Conservation (phyloP, 2,797 vertebrate genomes). For the Chelon labrosus region DNA sequence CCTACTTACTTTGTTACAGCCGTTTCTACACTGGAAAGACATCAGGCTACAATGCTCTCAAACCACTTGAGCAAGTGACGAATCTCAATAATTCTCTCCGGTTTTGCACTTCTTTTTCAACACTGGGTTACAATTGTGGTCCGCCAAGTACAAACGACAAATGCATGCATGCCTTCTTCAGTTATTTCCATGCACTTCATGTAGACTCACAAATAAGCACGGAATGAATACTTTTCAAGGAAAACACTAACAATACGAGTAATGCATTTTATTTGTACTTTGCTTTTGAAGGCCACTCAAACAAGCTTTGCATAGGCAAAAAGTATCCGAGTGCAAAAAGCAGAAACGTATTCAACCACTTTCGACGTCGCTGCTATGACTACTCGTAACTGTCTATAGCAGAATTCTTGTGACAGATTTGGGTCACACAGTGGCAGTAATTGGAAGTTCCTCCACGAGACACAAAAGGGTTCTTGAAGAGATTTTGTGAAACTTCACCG, state of each 20-base stretch:
- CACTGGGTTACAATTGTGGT: background rate
- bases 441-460: conserved; percentile 13
- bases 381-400: background rate
- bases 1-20: background rate
- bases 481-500: background rate
- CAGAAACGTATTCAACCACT: background rate
- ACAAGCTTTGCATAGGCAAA: background rate
- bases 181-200: background rate
- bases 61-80: background rate
- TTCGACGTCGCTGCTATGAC: conserved; percentile 13
- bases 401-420: conserved; percentile 35
- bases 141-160: background rate
- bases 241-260: background rate
- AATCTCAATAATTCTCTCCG: background rate
- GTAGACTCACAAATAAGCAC: conserved; percentile 6
- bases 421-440: conserved; percentile 34
- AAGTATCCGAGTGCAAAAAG: background rate
- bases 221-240: background rate
- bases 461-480: background rate
- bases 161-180: too few relatives aligned
- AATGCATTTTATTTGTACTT: background rate
- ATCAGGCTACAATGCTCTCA: background rate
- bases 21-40: background rate
- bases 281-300: background rate
- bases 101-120: background rate